phyloP scores from a whole-genome alignment of 2,113 vertebrate genomes.

The Dromas ardeola region DNA sequence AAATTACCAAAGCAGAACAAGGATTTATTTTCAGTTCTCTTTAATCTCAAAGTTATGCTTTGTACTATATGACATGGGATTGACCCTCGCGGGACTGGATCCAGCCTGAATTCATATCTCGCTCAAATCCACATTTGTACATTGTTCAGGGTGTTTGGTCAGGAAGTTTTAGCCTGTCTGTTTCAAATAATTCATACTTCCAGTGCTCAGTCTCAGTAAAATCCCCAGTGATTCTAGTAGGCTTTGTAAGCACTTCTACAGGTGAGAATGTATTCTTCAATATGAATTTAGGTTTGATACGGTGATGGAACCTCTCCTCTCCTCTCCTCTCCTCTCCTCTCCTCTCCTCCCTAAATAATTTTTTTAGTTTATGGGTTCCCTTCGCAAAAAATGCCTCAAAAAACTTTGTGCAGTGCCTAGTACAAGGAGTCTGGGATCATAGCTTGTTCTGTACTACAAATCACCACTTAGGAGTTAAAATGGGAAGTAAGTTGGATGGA shows the following conservation, averaged over 20 bases:
- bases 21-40: not conserved
- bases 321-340: not conserved
- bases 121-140: not conserved
- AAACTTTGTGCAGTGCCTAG: not conserved
- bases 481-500: not conserved
- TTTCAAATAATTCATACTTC: not conserved
- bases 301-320: not conserved
- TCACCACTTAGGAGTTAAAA: not conserved
- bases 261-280: not conserved
- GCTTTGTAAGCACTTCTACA: not conserved
- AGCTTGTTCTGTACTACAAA: not conserved
- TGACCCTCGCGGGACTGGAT: not conserved
- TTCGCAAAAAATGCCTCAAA: not conserved
- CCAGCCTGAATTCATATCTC: constrained; percentile 2
- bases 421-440: not conserved
- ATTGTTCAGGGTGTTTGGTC: not conserved
- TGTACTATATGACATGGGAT: not conserved
- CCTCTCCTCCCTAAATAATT: not conserved
- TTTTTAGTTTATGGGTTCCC: not conserved
- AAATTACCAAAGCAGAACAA: constrained; percentile 31
- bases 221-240: not conserved
- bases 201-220: not conserved
- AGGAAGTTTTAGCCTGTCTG: not conserved
- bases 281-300: not conserved
- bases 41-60: not conserved